These are phyloP conservation scores for Monopterus albus DNA, from an alignment of 2,113 vertebrate species.

Conservation along the genomic window DNA sequence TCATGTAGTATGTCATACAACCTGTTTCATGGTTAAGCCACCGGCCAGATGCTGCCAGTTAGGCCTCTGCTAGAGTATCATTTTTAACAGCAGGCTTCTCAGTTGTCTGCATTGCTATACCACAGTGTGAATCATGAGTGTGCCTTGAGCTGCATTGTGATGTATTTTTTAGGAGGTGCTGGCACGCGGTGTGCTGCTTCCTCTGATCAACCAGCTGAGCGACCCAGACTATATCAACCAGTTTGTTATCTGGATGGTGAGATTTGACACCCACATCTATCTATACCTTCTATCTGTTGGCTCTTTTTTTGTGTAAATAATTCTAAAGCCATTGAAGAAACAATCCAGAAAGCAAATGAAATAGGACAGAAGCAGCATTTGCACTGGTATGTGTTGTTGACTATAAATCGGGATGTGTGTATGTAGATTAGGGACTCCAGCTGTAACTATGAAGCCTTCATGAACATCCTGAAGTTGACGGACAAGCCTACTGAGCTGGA, in stretches of 20 bases:
- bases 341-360: not conserved
- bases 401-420: conserved; percentile 11
- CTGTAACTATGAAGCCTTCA: conserved; percentile 99
- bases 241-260: conserved; percentile 99
- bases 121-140: not conserved
- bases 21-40: not conserved
- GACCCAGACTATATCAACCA: conserved; percentile 99
- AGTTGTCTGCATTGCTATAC: not conserved
- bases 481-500: conserved; percentile 93
- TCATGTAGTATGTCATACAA: conserved; percentile 13
- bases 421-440: conserved; percentile 94
- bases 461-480: conserved; percentile 99
- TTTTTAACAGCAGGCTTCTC: not conserved
- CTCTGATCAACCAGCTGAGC: conserved; percentile 97
- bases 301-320: not conserved
- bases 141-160: not conserved
- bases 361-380: not conserved
- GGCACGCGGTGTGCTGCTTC: conserved; percentile 96
- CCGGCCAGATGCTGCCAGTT: not conserved
- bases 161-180: conserved; percentile 90
- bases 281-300: not conserved
- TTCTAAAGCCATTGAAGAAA: not conserved
- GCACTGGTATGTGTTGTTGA: not conserved
- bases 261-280: conserved; percentile 37
- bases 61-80: not conserved